A percentile compares a stretch with the other conserved stretches of the same genome.
Conservation (phyloP, 2,113 vertebrate genomes). For the Paralichthys olivaceus region DNA sequence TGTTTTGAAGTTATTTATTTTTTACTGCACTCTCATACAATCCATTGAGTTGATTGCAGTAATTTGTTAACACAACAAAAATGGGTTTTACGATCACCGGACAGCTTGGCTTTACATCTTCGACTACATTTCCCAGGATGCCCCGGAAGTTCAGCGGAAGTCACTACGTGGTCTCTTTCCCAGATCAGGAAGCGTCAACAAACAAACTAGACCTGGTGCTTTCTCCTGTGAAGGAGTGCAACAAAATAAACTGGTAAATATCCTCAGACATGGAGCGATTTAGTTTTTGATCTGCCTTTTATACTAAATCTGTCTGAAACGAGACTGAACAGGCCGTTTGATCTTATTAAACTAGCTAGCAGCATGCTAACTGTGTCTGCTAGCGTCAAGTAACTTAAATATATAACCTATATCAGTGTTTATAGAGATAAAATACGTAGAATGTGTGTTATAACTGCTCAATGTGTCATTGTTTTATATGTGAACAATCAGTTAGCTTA, state of each 20-base stretch:
- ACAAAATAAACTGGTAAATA: conserved; percentile 49
- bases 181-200: conserved; percentile 62
- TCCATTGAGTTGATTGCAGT: neutral
- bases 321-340: neutral
- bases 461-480: neutral
- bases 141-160: conserved; percentile 37
- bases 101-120: neutral
- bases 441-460: neutral
- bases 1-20: no score
- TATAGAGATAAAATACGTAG: neutral
- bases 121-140: conserved; percentile 69
- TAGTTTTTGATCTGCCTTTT: neutral
- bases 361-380: conserved; percentile 49
- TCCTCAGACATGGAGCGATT: accelerated
- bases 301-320: accelerated
- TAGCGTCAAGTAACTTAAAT: conserved; percentile 6
- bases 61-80: neutral
- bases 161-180: conserved; percentile 75
- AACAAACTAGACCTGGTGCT: conserved; percentile 25
- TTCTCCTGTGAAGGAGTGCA: conserved; percentile 35
- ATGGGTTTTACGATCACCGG: no score
- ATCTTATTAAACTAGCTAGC: conserved; percentile 42
- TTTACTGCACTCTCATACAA: no score
- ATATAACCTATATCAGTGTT: neutral
- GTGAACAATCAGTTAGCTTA: neutral